Base-by-base conservation (phyloP, 2,888 invertebrate species). In the Leptopilina myrica region DNA sequence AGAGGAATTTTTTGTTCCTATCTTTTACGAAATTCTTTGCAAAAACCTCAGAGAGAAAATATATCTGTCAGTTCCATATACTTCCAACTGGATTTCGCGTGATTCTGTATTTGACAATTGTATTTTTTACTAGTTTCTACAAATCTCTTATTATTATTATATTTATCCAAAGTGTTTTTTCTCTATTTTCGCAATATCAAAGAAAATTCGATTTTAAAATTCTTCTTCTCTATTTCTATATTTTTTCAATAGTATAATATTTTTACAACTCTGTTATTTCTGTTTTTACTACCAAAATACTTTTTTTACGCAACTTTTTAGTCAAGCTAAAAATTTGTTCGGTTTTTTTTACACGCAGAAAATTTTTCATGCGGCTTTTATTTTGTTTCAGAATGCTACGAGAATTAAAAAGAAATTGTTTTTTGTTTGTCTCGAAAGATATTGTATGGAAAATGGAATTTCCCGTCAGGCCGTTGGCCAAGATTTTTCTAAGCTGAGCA, bases 401-500 rank as follows among this genome's bases (percentile, higher is more conserved):
- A 33, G 5, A 33, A 33, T 33, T 33, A 33, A 33, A 33, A 33
- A 20, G 20, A 33, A 33, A 33, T 33, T 33, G 33, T 33, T 33
- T 33, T 33, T 33, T 33, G 33, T 33, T 33, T 33, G 33, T 33
- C 5, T 33, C 33, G 33, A 33, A 33, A 2, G 33, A 33, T 33
- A 33, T 33, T 33, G 33, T 33, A 33, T 33, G 33, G 33, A 33
- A 33, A 33, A 2, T 33, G 33, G 33, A 33, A 33, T 33, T 33
- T 33, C 3, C 33, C 33, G 33, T 3, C 33, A 33, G 88, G 88
- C 87, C 81, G 81, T 81, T 78, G 83, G 89, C 89, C 89, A 90
- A 89, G 87, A 86, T 87, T 89, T 88, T 90, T 88, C 82, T 76
- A 56, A 78, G 78, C 82, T 83, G 81, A 81, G 82, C 85, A 84